Base-by-base conservation (phyloP, 2,888 invertebrate species). In the Caprella mutica region DNA sequence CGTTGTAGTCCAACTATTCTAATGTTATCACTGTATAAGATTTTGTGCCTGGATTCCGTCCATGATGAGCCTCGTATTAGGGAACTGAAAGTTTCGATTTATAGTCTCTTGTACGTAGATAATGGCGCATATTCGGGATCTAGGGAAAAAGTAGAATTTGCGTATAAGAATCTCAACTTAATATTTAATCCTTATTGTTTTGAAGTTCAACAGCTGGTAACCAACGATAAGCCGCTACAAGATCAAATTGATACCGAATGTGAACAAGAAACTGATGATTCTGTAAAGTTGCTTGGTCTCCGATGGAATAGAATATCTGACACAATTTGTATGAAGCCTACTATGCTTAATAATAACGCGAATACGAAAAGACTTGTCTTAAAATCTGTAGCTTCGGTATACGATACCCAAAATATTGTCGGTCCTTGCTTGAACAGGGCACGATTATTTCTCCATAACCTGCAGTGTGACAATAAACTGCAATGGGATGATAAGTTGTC, bases 11-110 rank as follows among this genome's bases (percentile, higher is more conserved):
- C 48, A 6, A 5, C 44, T 21, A n/a, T 52, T 19, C 21, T 52
- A 14, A 52, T 52, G 52, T 17, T 48, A 26, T 19, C 52, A 23
- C 52, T 52, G 14, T 52, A 35, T 23, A 27, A 38, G 9, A 33
- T 52, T 35, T 38, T 52, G 21, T 8, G 35, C 14, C 14, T 35
- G 19, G 23, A 38, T 17, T 35, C 21, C 12, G 21, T 39, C 9
- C 35, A 52, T 19, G 39, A 52, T 3, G 9, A 14, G 14, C 21
- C 39, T 23, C 14, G 17, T n/a, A 23, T 52, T 19, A n/a, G 23
- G 19, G 39, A 2, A 19, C 23, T 52, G 33, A 52, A 52, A 17
- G 9, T 5, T 2, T 17, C 17, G 21, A 48, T 48, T 48, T 48
- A 48, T 17, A 23, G 26, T 14, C 21, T 52, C 5, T 39, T 27